These are phyloP conservation scores for Trachemys scripta DNA, from an alignment of 2,113 vertebrate genomes.

Conservation along the genomic window DNA sequence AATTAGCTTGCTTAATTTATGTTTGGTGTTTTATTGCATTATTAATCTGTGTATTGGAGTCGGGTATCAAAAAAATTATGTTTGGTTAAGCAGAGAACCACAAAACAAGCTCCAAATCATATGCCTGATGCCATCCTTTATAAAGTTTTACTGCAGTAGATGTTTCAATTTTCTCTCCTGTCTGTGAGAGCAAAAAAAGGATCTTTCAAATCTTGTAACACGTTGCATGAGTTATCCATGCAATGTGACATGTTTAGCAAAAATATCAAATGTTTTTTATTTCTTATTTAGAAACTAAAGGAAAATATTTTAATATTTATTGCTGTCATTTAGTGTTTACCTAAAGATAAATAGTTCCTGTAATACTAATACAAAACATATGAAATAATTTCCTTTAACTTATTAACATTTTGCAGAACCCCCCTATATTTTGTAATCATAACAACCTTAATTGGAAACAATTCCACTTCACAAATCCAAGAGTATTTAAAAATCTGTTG, in stretches of 20 bases:
- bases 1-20: conserved; percentile 25
- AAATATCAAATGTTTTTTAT: not conserved
- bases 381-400: not conserved
- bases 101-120: conserved; percentile 2
- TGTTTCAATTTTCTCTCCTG: not conserved
- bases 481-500: not conserved
- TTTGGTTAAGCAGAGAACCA: conserved; percentile 40
- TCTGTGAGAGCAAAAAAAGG: not conserved
- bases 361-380: not conserved
- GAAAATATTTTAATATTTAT: not conserved
- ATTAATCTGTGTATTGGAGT: not conserved
- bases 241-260: conserved; percentile 8
- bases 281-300: conserved; percentile 41
- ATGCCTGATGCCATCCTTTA: not conserved
- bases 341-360: conserved; percentile 9
- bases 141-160: conserved; percentile 17
- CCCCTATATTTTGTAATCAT: conserved; percentile 35
- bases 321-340: conserved; percentile 19
- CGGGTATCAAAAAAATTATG: not conserved
- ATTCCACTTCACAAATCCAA: conserved; percentile 33
- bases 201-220: not conserved
- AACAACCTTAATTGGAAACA: conserved; percentile 55
- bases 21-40: conserved; percentile 14
- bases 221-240: not conserved
- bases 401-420: conserved; percentile 51